Conservation (phyloP, 2,797 vertebrate species). For the Mus spretus region DNA sequence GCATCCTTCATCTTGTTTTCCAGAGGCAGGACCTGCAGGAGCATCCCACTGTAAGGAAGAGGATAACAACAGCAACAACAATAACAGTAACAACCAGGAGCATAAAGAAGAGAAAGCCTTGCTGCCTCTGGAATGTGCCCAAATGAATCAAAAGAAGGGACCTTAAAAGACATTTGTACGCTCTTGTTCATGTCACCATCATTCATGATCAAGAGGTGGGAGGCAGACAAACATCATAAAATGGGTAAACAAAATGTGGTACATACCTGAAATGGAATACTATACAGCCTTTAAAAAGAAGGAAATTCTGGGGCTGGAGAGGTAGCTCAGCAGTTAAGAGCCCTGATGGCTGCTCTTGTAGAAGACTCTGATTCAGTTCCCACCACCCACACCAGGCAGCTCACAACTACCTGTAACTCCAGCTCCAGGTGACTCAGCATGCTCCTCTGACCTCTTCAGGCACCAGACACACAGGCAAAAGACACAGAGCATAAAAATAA, state of each 20-base stretch:
- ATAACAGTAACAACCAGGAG: background rate
- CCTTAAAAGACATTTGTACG: background rate
- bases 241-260: background rate
- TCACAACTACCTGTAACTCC: background rate
- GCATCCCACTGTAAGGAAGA: constrained; percentile 21
- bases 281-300: constrained; percentile 14
- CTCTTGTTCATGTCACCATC: background rate
- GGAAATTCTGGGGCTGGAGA: background rate
- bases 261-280: background rate
- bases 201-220: background rate
- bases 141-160: background rate
- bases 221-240: background rate
- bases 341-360: background rate
- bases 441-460: background rate
- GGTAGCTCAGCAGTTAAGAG: background rate
- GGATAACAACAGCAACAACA: background rate
- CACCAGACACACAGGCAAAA: background rate
- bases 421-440: background rate
- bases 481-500: background rate
- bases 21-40: constrained; percentile 94
- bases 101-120: background rate
- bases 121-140: background rate
- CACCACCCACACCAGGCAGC: background rate
- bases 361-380: background rate
- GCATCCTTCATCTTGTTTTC: constrained; percentile 98